A percentile compares a stretch with the other conserved stretches of the same genome.
phyloP scores from a whole-genome alignment of 2,113 vertebrate genomes.

The Erythrocercus mccallii region DNA sequence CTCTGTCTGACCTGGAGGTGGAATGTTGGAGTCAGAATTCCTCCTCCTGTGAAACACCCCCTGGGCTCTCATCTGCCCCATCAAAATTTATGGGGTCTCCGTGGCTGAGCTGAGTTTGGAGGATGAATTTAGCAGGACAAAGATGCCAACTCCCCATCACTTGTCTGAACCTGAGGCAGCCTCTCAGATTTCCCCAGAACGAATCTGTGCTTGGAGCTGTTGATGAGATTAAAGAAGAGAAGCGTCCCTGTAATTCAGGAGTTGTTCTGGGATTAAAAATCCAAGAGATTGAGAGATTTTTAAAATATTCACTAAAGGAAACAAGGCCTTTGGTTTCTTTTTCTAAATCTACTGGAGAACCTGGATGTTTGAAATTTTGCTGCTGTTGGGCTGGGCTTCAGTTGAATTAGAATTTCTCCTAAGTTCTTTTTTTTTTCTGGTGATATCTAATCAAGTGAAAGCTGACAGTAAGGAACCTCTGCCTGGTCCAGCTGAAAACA shows the following conservation, averaged over 20 bases:
- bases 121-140: not conserved
- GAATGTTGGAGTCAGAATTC: not conserved
- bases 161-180: not conserved
- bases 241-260: not conserved
- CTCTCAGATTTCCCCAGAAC: not conserved
- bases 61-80: not conserved
- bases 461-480: not conserved
- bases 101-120: not conserved
- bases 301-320: not conserved
- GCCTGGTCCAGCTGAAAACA: conserved; percentile 70
- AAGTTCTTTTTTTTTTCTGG: not conserved
- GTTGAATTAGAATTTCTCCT: not conserved
- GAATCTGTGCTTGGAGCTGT: not conserved
- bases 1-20: not conserved
- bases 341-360: not conserved
- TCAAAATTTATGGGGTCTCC: not conserved
- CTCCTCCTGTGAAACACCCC: not conserved
- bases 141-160: not conserved
- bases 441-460: not conserved
- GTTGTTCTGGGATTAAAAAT: not conserved
- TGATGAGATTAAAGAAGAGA: not conserved
- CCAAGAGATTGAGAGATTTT: not conserved
- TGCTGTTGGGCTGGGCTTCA: not conserved
- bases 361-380: not conserved
- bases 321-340: not conserved